Percentiles rank a stretch among this genome's conserved stretches.
Evolutionary conservation across 2,797 vertebrate species (phyloP).

Genomic region (Mycteria americana): DNA sequence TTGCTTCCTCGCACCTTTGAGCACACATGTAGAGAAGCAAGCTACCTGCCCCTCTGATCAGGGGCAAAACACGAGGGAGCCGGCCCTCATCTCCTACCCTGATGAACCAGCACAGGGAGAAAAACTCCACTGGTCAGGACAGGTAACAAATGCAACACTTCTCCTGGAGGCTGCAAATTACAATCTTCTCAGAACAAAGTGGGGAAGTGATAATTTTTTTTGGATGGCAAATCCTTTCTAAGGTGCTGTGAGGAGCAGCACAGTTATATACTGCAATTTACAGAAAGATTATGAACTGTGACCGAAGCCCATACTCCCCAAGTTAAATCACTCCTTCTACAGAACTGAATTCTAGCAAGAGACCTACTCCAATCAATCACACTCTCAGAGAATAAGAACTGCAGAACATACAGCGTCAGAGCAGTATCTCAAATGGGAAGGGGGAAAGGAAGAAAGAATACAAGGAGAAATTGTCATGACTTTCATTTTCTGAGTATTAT

Average conservation of each 20-base stretch:
- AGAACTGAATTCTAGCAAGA: not conserved
- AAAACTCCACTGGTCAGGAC: not conserved
- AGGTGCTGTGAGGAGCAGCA: not conserved
- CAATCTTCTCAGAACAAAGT: not conserved
- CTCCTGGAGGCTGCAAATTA: not conserved
- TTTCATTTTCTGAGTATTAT: not conserved
- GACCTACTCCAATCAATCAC: not conserved
- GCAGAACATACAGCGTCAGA: not conserved
- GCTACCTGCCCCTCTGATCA: not conserved
- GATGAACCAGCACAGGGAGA: not conserved
- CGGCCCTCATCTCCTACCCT: not conserved
- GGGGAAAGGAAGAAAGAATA: not conserved
- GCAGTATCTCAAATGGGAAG: not conserved
- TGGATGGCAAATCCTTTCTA: not conserved
- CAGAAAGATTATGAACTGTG: not conserved
- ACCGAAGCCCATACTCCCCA: not conserved
- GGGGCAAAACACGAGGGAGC: not conserved
- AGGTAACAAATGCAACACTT: not conserved
- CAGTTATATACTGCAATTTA: not conserved
- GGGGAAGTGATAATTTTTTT: not conserved
- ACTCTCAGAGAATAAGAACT: not conserved
- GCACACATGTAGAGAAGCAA: not conserved
- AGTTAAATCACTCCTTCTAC: not conserved
- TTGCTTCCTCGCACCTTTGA: not conserved
- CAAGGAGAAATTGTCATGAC: not conserved